Evolutionary conservation across 1,140 invertebrate genomes (phyloP).

Genomic region (Apocrypta bakeri): DNA sequence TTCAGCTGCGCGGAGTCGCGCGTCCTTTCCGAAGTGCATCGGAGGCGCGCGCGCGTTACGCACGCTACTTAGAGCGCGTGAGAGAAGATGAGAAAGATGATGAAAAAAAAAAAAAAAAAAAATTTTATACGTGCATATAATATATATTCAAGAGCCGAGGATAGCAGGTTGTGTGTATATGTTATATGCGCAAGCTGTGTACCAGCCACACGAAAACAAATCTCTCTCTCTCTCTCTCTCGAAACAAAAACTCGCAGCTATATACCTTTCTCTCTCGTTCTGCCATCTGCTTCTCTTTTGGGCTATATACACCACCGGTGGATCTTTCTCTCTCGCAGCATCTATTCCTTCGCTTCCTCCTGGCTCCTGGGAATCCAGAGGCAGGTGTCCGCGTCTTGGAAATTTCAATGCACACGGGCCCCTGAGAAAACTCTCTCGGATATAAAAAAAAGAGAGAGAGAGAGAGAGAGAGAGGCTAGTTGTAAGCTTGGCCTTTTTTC

Average conservation of each 20-base stretch:
- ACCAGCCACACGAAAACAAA: constrained; percentile 62
- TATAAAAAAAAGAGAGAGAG: constrained; percentile 39
- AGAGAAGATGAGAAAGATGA: neutral
- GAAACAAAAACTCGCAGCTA: constrained; percentile 62
- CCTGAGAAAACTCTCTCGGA: constrained; percentile 40
- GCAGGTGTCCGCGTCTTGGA: constrained; percentile 66
- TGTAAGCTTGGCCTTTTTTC: neutral
- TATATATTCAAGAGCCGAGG: neutral
- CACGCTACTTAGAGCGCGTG: neutral
- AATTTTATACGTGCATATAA: no score
- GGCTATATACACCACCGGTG: constrained; percentile 42
- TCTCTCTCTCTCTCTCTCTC: constrained; percentile 59
- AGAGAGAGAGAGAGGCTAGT: neutral
- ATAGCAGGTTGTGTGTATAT: constrained; percentile 38
- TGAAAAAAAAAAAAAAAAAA: no score
- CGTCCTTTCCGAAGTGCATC: constrained; percentile 26
- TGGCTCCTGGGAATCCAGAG: constrained; percentile 52
- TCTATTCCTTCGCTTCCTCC: constrained; percentile 56
- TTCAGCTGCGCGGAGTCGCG: constrained; percentile 9
- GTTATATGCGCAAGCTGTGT: neutral
- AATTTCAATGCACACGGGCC: constrained; percentile 60
- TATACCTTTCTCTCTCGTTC: constrained; percentile 53
- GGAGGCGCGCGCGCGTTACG: constrained; percentile 23
- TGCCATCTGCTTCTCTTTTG: constrained; percentile 60
- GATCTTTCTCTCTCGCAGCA: constrained; percentile 41